Base-by-base conservation (phyloP, 92 coral and sea anemone genomes). In the Siderastrea radians region DNA sequence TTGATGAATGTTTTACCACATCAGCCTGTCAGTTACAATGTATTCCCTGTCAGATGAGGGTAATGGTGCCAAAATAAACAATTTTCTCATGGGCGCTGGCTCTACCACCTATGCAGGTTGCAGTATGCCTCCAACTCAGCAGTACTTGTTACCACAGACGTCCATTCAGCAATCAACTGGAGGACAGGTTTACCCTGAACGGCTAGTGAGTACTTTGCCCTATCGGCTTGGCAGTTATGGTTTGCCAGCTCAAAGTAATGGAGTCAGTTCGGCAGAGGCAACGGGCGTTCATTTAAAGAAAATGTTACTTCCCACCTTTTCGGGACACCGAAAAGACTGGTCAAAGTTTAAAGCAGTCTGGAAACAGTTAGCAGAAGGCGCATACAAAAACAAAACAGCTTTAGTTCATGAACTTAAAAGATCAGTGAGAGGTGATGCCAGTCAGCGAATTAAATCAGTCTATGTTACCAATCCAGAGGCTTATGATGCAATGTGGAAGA, bases 391-490 rank as follows among this genome's bases (percentile, higher is more conserved):
- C 47, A 49, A 85, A 63, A 75, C 95, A 63, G 93, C 93, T 50
- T 47, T 92, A n/a, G 95, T 93, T 15, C 88, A 81, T 81, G 93
- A 92, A 59, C 48, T 89, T 1, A 92, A 92, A 50, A 68, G 92
- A 52, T 85, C 26, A 15, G 90, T 90, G 58, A 59, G 62, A 55
- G 95, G 91, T 11, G 91, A 92, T 51, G 95, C 93, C 4, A 82
- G 74, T 17, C 38, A 64, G 52, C n/a, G 93, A 44, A 90, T 93
- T 58, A 83, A 77, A 11, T 82, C 92, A 17, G 96, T 90, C 9
- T 93, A 77, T 53, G 77, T 90, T 59, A 89, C 95, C 17, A 81
- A 74, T 44, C 93, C 93, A 52, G 91, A 93, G 70, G 93, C 91
- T 1, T 93, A 87, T 80, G 93, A 90, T 16, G 70, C 43, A 3